Percentiles rank a stretch among this genome's conserved stretches.
phyloP scores from a whole-genome alignment of 2,797 vertebrate genomes.

The Tapera naevia region DNA sequence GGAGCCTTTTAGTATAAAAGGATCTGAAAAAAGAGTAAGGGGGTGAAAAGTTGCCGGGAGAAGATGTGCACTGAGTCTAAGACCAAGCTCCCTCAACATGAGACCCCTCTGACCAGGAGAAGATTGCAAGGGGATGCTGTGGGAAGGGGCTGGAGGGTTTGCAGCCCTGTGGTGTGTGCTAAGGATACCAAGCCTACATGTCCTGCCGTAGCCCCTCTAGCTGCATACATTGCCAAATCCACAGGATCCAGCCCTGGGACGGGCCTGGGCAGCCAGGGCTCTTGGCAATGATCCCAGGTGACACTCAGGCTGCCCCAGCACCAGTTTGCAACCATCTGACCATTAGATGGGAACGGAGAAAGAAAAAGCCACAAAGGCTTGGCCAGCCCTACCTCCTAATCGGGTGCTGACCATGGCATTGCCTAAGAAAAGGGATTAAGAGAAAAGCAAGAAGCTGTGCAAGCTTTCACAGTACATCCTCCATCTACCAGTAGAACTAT shows the following conservation, averaged over 20 bases:
- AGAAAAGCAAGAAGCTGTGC: neutral
- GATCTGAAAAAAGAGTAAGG: neutral
- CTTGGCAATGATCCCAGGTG: neutral
- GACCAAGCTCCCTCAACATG: neutral
- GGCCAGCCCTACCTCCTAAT: fast-evolving
- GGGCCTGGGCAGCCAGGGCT: neutral
- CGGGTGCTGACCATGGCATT: neutral
- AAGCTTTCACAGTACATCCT: neutral
- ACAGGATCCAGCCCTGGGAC: neutral
- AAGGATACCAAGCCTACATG: fast-evolving
- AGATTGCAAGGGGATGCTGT: neutral
- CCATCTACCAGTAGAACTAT: neutral
- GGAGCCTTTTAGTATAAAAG: neutral
- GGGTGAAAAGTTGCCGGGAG: neutral
- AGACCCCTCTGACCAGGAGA: neutral
- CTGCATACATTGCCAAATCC: neutral
- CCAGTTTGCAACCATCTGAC: neutral
- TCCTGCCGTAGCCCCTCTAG: neutral
- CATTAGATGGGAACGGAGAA: neutral
- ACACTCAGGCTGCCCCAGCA: neutral
- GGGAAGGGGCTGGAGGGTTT: neutral
- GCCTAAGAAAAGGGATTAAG: neutral
- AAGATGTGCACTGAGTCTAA: neutral
- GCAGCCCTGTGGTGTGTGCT: fast-evolving
- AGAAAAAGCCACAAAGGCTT: neutral